Evolutionary conservation across 2,113 vertebrate genomes (phyloP), one percentile per base, ranked within the genome.

Genomic region (Notothenia rossii): DNA sequence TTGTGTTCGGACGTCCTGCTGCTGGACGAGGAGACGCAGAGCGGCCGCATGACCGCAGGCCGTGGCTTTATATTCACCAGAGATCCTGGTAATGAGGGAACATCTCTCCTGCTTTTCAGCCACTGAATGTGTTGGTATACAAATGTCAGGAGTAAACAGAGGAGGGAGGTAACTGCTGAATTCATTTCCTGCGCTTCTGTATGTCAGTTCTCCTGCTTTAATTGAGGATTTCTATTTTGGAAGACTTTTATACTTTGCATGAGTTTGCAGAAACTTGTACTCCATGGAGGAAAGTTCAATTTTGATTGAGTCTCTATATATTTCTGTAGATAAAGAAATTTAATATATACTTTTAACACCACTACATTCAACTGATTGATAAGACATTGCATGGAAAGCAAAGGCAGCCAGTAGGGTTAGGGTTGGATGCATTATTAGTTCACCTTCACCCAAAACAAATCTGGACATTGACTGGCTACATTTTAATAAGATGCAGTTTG

Each of bases 1-100:
- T 72, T 48, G 55, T 7, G 55, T 9, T 64, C 18, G 70, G 71
- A 85, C 40, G 76, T 90, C 83, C 86, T 82, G 81, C 78, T 87
- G 85, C 75, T 85, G 87, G 87, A 84, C 33, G 62, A 81, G 65
- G 75, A 51, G 59, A 36, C 33, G 25, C 12, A 2, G 33, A 10
- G 66, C 13, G 22, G 14, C 14, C 58, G 10, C 55, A 80, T 72
- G 69, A 4, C 53, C 2, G 15, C 77, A 53, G 77, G 77, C 48
- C 25, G 12, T 2, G 2, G 14, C 0, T 29, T 54, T 68, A 33
- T 25, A 22, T n/a, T 10, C 73, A 53, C 45, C 0, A 50, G 46
- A 45, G 43, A 8, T 15, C 20, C 15, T 13, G 10, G 45, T 89
- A 87, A 87, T 83, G 81, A 84, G 84, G 49, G 50, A 74, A 15